phyloP scores from a whole-genome alignment of 1,140 invertebrate species.

The Calephelis nemesis region DNA sequence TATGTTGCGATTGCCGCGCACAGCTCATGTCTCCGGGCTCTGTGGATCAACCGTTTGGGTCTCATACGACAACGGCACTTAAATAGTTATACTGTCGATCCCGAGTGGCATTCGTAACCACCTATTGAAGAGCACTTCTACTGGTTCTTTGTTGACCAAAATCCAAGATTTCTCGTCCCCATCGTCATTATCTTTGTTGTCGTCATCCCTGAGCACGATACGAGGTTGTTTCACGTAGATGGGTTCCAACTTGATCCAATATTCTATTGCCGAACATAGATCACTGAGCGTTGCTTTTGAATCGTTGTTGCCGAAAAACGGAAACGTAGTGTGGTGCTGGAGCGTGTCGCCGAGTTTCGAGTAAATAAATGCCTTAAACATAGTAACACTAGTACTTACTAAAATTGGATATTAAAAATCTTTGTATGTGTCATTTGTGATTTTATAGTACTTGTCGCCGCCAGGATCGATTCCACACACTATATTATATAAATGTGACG shows the following conservation, averaged over 20 bases:
- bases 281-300: conserved; percentile 5
- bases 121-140: neutral
- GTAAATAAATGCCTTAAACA: conserved; percentile 5
- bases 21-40: neutral
- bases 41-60: neutral
- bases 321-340: neutral
- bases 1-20: neutral
- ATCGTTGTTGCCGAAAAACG: neutral
- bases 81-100: neutral
- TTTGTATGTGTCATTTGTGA: neutral
- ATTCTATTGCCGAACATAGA: neutral
- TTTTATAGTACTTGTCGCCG: neutral
- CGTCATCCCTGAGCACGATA: neutral
- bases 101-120: conserved; percentile 2
- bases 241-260: conserved; percentile 9
- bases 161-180: conserved; percentile 4
- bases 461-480: neutral
- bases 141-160: neutral
- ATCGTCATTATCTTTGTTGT: neutral
- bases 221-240: conserved; percentile 7
- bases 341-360: conserved; percentile 4
- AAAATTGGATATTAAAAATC: conserved; percentile 2
- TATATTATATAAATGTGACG: neutral
- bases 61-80: neutral
- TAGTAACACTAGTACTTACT: neutral